Percentiles rank a stretch among this genome's conserved stretches.
Conservation (phyloP, 2,888 invertebrate species). For the Baccha elongata region DNA sequence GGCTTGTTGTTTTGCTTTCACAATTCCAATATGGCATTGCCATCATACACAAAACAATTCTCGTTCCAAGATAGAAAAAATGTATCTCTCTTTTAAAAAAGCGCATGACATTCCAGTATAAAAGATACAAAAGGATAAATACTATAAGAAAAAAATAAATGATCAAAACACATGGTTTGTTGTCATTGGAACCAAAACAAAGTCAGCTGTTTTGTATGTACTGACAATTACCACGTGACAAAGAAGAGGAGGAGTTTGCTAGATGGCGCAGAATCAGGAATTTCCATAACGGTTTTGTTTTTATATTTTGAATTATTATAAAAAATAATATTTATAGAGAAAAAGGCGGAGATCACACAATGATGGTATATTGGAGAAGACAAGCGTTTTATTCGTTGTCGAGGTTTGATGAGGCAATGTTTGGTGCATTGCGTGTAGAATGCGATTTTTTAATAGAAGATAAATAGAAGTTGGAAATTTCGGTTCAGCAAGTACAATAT, state of each 20-base stretch:
- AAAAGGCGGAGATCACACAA: slow-evolving; percentile 61
- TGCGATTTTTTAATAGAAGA: neutral
- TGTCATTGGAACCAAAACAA: slow-evolving; percentile 71
- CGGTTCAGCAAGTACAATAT: no score
- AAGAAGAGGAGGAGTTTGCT: slow-evolving; percentile 66
- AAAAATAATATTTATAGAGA: slow-evolving; percentile 66
- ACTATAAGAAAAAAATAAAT: neutral
- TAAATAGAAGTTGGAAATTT: no score
- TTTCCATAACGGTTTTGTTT: slow-evolving; percentile 37
- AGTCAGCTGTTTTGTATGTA: slow-evolving; percentile 68
- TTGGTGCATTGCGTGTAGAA: neutral
- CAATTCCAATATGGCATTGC: slow-evolving; percentile 55
- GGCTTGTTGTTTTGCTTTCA: slow-evolving; percentile 55
- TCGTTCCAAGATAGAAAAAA: neutral
- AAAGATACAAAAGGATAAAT: neutral
- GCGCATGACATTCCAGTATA: slow-evolving; percentile 70
- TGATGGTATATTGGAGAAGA: slow-evolving; percentile 40
- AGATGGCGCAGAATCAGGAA: slow-evolving; percentile 44
- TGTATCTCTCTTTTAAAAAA: slow-evolving; percentile 5
- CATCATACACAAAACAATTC: slow-evolving; percentile 24
- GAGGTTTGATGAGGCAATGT: slow-evolving; percentile 24
- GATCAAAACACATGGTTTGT: slow-evolving; percentile 59
- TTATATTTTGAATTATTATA: slow-evolving; percentile 63
- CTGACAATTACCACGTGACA: slow-evolving; percentile 61
- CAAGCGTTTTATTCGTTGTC: slow-evolving; percentile 65